Conservation (phyloP, 2,113 vertebrate species). For the Bufo bufo region DNA sequence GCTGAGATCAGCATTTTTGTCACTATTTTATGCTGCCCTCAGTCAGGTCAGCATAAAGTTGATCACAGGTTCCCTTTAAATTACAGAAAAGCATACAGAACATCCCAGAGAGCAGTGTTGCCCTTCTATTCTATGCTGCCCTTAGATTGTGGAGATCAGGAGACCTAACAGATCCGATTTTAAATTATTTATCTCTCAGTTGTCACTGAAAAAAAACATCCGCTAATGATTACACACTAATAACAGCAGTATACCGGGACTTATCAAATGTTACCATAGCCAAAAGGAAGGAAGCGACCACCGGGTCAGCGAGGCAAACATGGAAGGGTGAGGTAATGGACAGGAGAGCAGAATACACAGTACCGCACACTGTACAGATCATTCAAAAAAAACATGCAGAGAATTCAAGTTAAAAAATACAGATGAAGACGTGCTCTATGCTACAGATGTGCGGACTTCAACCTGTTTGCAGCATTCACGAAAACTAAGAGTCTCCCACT, state of each 20-base stretch:
- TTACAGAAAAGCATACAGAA: no score
- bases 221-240: not conserved
- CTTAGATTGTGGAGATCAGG: not conserved
- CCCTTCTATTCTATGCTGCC: no score
- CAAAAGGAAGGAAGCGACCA: not conserved
- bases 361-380: not conserved
- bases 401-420: no score
- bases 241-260: not conserved
- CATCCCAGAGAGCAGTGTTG: no score
- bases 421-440: no score
- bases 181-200: not conserved
- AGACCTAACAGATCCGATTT: not conserved
- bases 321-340: conserved; percentile 15
- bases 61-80: no score
- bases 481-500: not conserved
- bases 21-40: no score
- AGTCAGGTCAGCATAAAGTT: no score
- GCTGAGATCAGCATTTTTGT: no score
- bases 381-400: no score
- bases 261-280: not conserved
- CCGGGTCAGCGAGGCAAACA: not conserved
- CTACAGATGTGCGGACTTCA: no score
- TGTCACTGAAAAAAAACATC: not conserved
- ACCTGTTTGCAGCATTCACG: no score
- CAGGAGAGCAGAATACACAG: not conserved